A percentile compares a stretch with the other conserved stretches of the same genome.
These are phyloP conservation scores for Ochropleura plecta DNA, from an alignment of 2,888 invertebrate genomes.

Conservation along the genomic window DNA sequence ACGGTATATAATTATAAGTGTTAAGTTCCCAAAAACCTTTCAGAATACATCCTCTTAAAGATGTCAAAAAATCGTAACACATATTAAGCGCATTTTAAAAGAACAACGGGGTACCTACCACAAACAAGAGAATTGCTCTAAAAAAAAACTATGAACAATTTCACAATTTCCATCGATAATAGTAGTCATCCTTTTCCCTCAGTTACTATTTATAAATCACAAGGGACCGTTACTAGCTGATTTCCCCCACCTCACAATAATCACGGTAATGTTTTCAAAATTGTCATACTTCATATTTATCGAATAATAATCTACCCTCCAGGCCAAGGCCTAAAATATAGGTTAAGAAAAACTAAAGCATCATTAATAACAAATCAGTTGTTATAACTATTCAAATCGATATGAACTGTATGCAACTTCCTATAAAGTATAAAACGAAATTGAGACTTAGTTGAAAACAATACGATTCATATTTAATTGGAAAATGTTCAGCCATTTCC, in stretches of 20 bases:
- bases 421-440: constrained; percentile 61
- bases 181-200: neutral
- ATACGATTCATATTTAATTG: constrained; percentile 82
- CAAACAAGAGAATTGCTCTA: neutral
- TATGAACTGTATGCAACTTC: constrained; percentile 77
- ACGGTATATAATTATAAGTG: neutral
- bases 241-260: constrained; percentile 16
- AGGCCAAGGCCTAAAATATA: constrained; percentile 81
- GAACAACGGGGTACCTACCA: neutral
- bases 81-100: neutral
- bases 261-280: constrained; percentile 40
- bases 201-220: neutral
- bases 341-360: constrained; percentile 79
- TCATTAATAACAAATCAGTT: constrained; percentile 84
- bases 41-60: neutral
- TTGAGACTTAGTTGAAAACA: constrained; percentile 64
- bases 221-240: constrained; percentile 8
- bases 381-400: constrained; percentile 77
- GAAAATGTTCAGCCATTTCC: constrained; percentile 78
- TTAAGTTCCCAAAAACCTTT: neutral
- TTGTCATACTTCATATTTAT: constrained; percentile 51
- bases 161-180: too few species aligned
- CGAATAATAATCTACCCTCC: constrained; percentile 54
- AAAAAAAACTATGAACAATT: neutral
- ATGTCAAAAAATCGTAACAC: neutral